Conservation (phyloP, 2,113 vertebrate genomes). For the Guaruba guarouba region DNA sequence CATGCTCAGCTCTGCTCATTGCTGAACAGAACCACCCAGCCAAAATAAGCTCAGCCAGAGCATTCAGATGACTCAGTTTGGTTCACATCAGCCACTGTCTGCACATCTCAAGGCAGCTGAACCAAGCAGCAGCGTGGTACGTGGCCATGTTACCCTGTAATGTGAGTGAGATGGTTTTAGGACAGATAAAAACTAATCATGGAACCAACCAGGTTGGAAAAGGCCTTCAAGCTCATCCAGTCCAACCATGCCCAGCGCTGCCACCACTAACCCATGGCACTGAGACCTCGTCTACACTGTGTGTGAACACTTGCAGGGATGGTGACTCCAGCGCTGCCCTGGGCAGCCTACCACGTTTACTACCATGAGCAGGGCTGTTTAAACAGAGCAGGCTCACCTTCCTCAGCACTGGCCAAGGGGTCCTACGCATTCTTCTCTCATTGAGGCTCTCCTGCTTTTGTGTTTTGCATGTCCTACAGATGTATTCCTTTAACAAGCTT, state of each 20-base stretch:
- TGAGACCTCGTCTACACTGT: not conserved
- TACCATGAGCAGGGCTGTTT: not conserved
- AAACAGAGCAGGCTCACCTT: not conserved
- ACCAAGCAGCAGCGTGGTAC: not conserved
- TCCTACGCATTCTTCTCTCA: no score
- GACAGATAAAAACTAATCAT: not conserved
- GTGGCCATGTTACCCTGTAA: rapidly evolving
- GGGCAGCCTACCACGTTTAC: no score
- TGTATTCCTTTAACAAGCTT: not conserved
- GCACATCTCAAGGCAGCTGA: not conserved
- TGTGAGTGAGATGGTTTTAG: not conserved
- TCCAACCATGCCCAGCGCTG: no score
- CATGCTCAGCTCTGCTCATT: not conserved
- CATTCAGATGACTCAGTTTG: not conserved
- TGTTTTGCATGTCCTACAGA: not conserved
- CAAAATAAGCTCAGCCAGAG: not conserved
- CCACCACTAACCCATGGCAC: not conserved
- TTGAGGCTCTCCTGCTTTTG: not conserved
- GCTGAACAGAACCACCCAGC: not conserved
- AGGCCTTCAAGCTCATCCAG: not conserved
- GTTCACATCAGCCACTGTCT: not conserved
- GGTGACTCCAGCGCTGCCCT: not conserved
- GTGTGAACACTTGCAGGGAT: not conserved
- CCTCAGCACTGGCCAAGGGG: not conserved
- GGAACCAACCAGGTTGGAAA: not conserved